A percentile compares a stretch with the other conserved stretches of the same genome.
Conservation (phyloP, 2,888 invertebrate species). For the Pollenia labialis region DNA sequence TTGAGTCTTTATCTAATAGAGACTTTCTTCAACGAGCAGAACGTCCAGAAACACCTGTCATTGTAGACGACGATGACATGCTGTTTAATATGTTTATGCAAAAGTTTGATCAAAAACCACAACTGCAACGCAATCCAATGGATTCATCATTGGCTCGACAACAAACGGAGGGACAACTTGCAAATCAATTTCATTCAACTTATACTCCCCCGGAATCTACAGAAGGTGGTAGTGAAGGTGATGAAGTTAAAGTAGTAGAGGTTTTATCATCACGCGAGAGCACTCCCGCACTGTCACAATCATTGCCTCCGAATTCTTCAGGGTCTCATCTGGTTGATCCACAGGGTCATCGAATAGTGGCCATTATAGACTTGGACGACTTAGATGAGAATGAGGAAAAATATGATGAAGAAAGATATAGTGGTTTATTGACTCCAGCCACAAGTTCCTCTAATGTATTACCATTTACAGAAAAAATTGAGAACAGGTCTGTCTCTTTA, state of each 20-base stretch:
- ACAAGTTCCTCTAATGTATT: conserved; percentile 38
- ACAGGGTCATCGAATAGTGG: conserved; percentile 67
- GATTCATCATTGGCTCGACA: conserved; percentile 31
- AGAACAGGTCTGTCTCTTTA: neutral
- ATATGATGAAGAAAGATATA: neutral
- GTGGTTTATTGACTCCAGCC: neutral
- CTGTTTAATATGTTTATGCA: conserved; percentile 74
- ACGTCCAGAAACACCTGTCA: conserved; percentile 72
- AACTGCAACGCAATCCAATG: conserved; percentile 49
- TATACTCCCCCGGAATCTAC: conserved; percentile 68
- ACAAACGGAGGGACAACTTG: conserved; percentile 34
- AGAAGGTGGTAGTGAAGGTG: conserved; percentile 64
- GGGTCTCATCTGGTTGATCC: conserved; percentile 24
- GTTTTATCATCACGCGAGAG: conserved; percentile 74
- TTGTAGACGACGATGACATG: conserved; percentile 76
- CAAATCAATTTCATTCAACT: conserved; percentile 50
- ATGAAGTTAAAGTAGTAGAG: conserved; percentile 74
- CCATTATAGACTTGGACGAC: conserved; percentile 73
- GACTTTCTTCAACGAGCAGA: conserved; percentile 13
- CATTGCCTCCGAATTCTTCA: conserved; percentile 1
- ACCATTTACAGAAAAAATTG: neutral
- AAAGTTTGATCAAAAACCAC: conserved; percentile 69
- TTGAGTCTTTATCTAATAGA: conserved; percentile 9
- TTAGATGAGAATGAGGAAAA: conserved; percentile 54
- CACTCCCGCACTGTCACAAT: conserved; percentile 65